Evolutionary conservation across 1,140 invertebrate species (phyloP).

Genomic region (Harlomillsia oculata): DNA sequence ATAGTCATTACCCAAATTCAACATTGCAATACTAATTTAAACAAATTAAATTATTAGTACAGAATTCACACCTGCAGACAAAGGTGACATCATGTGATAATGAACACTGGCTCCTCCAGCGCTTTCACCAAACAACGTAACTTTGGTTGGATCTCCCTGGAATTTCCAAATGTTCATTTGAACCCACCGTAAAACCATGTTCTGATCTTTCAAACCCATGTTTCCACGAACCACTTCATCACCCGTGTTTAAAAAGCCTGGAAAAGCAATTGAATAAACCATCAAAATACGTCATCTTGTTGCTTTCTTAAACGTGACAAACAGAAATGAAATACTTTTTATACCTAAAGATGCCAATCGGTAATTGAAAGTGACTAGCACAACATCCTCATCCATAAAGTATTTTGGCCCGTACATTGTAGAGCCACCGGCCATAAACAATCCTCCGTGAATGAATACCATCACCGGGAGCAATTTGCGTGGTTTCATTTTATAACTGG

Average conservation of each 20-base stretch:
- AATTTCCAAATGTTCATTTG: constrained; percentile 46
- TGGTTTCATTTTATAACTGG: too few relatives aligned
- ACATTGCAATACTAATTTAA: background rate
- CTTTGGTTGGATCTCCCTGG: constrained; percentile 46
- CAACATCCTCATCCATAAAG: constrained; percentile 42
- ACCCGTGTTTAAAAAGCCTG: constrained; percentile 37
- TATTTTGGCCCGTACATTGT: constrained; percentile 37
- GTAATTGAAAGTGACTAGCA: constrained; percentile 52
- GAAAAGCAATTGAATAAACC: background rate
- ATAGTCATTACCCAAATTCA: background rate
- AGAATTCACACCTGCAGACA: constrained; percentile 20
- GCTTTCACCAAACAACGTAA: constrained; percentile 53
- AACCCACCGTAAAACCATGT: constrained; percentile 45
- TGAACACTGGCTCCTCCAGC: constrained; percentile 50
- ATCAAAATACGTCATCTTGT: background rate
- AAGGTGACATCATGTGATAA: constrained; percentile 47
- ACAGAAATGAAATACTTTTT: background rate
- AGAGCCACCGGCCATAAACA: constrained; percentile 39
- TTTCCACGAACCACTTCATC: constrained; percentile 37
- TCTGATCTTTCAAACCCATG: constrained; percentile 44
- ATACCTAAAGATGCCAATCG: constrained; percentile 41
- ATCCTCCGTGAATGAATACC: constrained; percentile 41
- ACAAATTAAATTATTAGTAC: background rate
- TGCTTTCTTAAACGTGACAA: background rate
- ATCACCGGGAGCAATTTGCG: constrained; percentile 36